Base-by-base conservation (phyloP, 2,888 invertebrate genomes). In the Chironomus tentans region DNA sequence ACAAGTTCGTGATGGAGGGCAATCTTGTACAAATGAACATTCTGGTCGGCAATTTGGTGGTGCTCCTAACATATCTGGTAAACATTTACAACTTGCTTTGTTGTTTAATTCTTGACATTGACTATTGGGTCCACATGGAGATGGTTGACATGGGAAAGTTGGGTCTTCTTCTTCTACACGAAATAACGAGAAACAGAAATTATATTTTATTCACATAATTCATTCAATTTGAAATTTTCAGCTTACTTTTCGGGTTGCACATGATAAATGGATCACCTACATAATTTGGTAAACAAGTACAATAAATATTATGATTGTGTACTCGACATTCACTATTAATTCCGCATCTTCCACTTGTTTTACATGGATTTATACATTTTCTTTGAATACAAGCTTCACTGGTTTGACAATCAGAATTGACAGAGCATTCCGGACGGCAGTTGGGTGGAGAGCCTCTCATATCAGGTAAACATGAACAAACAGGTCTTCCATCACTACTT, bases 1-100 rank as follows among this genome's bases (percentile, higher is more conserved):
- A 81, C 92, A 93, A 68, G 88, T 89, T 79, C 89, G 87, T 80
- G 90, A 90, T 71, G 89, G 87, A 18, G 91, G 87, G 80, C 92
- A 92, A 82, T 92, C 92, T 62, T 89, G 87, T 81, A 90, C 89
- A 78, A 90, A 88, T 28, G 90, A 86, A 82, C 92, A 92, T 83
- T 92, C 91, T 38, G 92, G 92, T 80, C 90, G 87, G 82, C 92
- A 92, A 79, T 89, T 90, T 56, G 93, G 93, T 50, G 94, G 93
- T 77, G 90, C 89, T 69, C 94, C 94, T 77, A 90, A 87, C 83
- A 91, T 93, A 80, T 90, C 90, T 48, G 87, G 85, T 70, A 89
- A 83, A 82, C 94, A 94, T 68, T 91, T 89, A 81, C 94, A 94
- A 18, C 91, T 88, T 0, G 92, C 88, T 77, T 89, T 86, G 73